Percentiles rank a stretch among this genome's conserved stretches.
Conservation (phyloP, 1,140 invertebrate genomes). For the Oscheius sp. region DNA sequence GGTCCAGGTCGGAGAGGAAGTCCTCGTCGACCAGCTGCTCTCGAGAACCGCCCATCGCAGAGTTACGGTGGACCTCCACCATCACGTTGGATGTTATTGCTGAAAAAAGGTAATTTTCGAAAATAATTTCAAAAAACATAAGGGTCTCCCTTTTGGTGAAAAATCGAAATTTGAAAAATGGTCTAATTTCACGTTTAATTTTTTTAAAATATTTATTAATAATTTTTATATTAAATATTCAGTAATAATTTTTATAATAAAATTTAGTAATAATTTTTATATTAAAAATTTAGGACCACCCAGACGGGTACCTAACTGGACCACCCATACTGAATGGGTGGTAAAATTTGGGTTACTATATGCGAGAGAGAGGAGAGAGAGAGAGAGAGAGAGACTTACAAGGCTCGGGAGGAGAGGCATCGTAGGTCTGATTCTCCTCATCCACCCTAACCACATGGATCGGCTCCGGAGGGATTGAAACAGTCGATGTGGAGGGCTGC, state of each 20-base stretch:
- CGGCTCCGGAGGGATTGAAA: neutral
- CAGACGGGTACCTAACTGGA: too few species aligned
- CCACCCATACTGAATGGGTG: too few species aligned
- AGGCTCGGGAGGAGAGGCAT: neutral
- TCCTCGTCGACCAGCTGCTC: conserved; percentile 6
- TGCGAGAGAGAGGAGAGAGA: too few species aligned
- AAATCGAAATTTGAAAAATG: too few species aligned
- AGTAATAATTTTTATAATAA: too few species aligned
- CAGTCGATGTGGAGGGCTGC: neutral
- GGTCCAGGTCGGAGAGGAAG: neutral
- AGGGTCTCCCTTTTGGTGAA: too few species aligned
- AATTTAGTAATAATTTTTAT: too few species aligned
- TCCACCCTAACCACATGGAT: neutral
- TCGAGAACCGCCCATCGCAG: neutral
- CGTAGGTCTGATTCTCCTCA: neutral
- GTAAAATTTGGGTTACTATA: too few species aligned
- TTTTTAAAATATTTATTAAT: too few species aligned
- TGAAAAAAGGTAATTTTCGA: neutral
- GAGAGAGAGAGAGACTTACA: neutral
- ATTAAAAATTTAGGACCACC: too few species aligned
- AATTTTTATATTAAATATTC: too few species aligned
- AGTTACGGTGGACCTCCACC: neutral
- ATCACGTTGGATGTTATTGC: neutral
- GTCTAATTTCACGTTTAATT: too few species aligned
- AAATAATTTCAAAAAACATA: neutral